Evolutionary conservation across 2,113 vertebrate species (phyloP), one percentile per base, ranked within the genome.

Genomic region (Mionectes macconnelli): DNA sequence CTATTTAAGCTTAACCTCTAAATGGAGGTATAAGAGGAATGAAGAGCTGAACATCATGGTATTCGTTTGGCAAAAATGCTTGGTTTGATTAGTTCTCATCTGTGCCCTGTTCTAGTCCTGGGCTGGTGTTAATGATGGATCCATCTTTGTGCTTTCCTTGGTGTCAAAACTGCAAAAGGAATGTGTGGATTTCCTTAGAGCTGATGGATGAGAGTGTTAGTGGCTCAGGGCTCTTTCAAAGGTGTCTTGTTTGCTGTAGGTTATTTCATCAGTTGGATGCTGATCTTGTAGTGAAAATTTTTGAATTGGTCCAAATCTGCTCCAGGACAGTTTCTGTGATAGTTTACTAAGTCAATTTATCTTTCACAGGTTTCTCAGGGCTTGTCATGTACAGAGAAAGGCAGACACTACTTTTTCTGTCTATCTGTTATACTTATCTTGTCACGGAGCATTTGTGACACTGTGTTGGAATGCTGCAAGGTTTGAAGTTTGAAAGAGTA

Each of bases 271-370:
- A 59, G 37, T n/a, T 73, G 79, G 62, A 44, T 64, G 44, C 63
- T 86, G 89, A 93, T 93, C 93, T 78, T 97, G 89, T 95, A 91
- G 74, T 87, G 69, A 87, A 70, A 90, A 55, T 62, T 95, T 95
- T 85, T 94, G 95, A 92, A 94, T 52, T 91, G 73, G 77, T 33
- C 86, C 94, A 93, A 92, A 95, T 97, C 95, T 97, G 95, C 93
- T 94, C 62, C 70, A 23, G 83, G 95, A 92, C 94, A 96, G 94
- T 88, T 97, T 94, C 94, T 76, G 85, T 90, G 67, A 23, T 18
- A 49, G 40, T 86, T 92, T 76, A 47, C 62, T 30, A 42, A 72
- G 44, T 42, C 91, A 76, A 24, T 89, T 92, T 84, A 49, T 92
- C 89, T 90, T 74, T 66, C 76, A 52, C 50, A 49, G 55, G 33